Base-by-base conservation (phyloP, 2,888 invertebrate species). In the Idaea dimidiata region DNA sequence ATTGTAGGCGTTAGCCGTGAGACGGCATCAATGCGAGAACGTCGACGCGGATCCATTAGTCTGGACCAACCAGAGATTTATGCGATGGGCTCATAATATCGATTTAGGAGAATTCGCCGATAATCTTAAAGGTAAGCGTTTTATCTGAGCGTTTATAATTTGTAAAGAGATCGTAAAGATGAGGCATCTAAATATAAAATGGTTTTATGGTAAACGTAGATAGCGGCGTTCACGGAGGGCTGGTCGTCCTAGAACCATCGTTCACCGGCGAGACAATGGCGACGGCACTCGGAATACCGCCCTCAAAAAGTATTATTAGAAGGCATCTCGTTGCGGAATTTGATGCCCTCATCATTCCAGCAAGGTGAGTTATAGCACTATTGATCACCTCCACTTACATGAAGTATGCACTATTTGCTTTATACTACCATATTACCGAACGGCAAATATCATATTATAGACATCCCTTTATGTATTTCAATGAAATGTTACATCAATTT, bases 261-360 rank as follows among this genome's bases (percentile, higher is more conserved):
- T 98, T 99, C 89, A 97, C 97, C 63, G 97, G 98, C 33, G 98
- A 98, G 87, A 97, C 98, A 57, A 97, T 99, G 96, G 98, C 98
- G 59, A 97, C 97, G 8, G 97, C 98, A 0, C 93, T 98, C 68
- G 98, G 97, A 62, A 98, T 98, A 77, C 98, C 98, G 57, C 96
- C 97, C 16, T 97, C 97, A 53, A 98, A 98, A 86, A 97, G 97
- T 83, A 98, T 98, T 89, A 97, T 99, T 75, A 94, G 98, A 76
- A 94, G 98, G 76, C 98, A 99, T 90, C 94, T 99, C 71, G 95
- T 96, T 68, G 96, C 97, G 6, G 98, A 98, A 93, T 94, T 98
- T 77, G 98, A 98, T 88, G 96, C 97, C 61, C 94, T 99, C 75
- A 95, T 98, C 72, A 95, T 97, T 82, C 98, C 98, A 76, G 98